A percentile compares a stretch with the other conserved stretches of the same genome.
phyloP scores from a whole-genome alignment of 1,140 invertebrate species.

The Brachionus manjavacas region DNA sequence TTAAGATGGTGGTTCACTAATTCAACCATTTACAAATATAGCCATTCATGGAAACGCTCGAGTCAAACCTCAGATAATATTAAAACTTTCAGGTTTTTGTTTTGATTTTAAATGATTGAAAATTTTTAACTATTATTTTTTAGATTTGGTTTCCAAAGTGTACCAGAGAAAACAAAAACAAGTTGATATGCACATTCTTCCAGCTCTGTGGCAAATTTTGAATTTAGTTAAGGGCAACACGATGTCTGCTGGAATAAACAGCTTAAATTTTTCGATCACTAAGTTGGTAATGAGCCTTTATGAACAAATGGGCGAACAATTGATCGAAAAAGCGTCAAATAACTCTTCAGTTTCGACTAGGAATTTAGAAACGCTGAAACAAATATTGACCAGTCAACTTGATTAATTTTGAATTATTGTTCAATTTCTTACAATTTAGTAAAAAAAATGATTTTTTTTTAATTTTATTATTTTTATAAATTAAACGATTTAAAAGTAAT shows the following conservation, averaged over 20 bases:
- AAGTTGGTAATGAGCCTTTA: constrained; percentile 49
- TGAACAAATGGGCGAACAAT: constrained; percentile 49
- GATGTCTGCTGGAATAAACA: constrained; percentile 49
- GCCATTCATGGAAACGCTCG: constrained; percentile 50
- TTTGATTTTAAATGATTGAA: not conserved
- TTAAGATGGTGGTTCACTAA: constrained; percentile 50
- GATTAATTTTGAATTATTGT: not conserved
- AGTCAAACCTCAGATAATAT: constrained; percentile 54
- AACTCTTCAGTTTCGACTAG: constrained; percentile 49
- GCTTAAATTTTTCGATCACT: constrained; percentile 49
- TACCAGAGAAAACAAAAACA: constrained; percentile 53
- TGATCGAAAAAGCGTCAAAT: constrained; percentile 51
- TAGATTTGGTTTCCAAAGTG: constrained; percentile 53
- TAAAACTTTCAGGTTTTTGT: constrained; percentile 53
- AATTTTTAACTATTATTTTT: constrained; percentile 16
- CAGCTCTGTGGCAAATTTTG: constrained; percentile 54
- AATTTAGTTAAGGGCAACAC: constrained; percentile 47
- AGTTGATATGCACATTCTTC: constrained; percentile 53
- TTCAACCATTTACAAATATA: constrained; percentile 53
- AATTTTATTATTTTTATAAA: not conserved
- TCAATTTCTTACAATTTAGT: not conserved
- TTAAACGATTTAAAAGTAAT: not conserved
- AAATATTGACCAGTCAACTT: constrained; percentile 38
- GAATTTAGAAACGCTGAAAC: constrained; percentile 50
- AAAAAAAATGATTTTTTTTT: not conserved